Evolutionary conservation across 2,888 invertebrate species (phyloP).

Genomic region (Standfussiana lucernea): DNA sequence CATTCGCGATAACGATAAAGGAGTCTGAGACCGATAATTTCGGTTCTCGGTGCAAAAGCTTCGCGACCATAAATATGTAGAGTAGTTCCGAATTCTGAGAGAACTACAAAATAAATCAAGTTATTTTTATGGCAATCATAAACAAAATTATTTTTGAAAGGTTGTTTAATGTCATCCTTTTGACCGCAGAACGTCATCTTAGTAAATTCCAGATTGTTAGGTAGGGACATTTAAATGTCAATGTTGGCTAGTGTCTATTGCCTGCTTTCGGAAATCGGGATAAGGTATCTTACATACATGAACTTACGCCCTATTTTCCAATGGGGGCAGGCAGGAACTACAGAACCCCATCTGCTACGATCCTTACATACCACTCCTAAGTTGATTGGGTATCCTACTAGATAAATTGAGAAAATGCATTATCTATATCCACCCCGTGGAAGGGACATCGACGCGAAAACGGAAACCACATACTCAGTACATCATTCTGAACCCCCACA

Average conservation of each 20-base stretch:
- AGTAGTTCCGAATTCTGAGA: not conserved
- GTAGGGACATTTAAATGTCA: too few species aligned
- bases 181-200: not conserved
- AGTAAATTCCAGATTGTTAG: not conserved
- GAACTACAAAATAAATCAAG: not conserved
- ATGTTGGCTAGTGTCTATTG: not conserved
- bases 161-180: not conserved
- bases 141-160: not conserved
- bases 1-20: not conserved
- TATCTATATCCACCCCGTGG: too few species aligned
- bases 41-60: not conserved
- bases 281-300: not conserved
- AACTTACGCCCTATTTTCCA: too few species aligned
- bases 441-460: too few species aligned
- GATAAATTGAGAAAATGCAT: not conserved
- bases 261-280: not conserved
- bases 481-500: too few species aligned
- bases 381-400: not conserved
- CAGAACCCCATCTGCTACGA: too few species aligned
- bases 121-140: slow-evolving; percentile 9
- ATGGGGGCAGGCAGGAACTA: too few species aligned
- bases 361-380: too few species aligned
- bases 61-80: not conserved
- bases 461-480: too few species aligned
- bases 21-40: slow-evolving; percentile 7